These are phyloP conservation scores for Channa argus DNA, from an alignment of 2,113 vertebrate genomes.

Conservation along the genomic window DNA sequence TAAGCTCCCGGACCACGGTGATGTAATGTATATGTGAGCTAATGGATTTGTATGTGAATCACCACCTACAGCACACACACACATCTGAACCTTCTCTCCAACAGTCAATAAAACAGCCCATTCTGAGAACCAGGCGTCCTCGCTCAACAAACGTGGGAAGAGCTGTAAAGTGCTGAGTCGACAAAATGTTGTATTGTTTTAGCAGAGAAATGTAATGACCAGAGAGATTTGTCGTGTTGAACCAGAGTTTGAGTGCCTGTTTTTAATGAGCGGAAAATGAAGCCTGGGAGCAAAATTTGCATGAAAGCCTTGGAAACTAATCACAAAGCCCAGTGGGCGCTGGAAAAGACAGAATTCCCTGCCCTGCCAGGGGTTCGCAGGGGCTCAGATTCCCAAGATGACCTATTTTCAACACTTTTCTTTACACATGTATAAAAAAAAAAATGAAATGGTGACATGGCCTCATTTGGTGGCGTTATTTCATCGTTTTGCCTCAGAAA, in stretches of 20 bases:
- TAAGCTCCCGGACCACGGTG: conserved; percentile 5
- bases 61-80: conserved; percentile 35
- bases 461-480: conserved; percentile 25
- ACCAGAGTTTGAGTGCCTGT: conserved; percentile 30
- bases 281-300: conserved; percentile 73
- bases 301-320: conserved; percentile 75
- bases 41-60: conserved; percentile 9
- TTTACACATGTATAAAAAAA: conserved; percentile 11
- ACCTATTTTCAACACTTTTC: conserved; percentile 29
- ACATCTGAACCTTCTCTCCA: conserved; percentile 46
- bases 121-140: conserved; percentile 27
- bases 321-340: conserved; percentile 49
- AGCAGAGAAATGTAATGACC: conserved; percentile 77
- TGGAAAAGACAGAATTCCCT: conserved; percentile 60
- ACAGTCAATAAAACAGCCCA: conserved; percentile 61
- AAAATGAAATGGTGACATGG: background rate
- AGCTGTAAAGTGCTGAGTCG: conserved; percentile 70
- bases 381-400: conserved; percentile 37
- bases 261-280: conserved; percentile 80
- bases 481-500: conserved; percentile 38
- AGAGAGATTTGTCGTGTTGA: conserved; percentile 54
- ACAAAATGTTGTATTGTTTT: conserved; percentile 73
- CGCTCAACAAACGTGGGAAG: conserved; percentile 49
- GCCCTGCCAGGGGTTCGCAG: conserved; percentile 17
- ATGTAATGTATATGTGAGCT: conserved; percentile 42